Evolutionary conservation across 2,888 invertebrate species (phyloP), one percentile per base, ranked within the genome.

Genomic region (Podabrus alpinus): DNA sequence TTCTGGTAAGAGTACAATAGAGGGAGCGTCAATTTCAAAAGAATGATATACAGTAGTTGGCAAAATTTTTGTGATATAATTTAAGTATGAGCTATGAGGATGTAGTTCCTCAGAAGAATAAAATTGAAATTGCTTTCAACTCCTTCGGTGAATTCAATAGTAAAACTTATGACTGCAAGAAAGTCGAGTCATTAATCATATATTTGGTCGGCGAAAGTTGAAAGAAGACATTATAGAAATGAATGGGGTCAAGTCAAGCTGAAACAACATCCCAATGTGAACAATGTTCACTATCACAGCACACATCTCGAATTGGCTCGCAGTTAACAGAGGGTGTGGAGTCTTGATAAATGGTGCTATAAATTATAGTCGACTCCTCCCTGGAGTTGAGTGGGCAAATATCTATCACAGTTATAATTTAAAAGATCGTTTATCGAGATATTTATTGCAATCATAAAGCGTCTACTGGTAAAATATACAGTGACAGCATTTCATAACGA

Each of bases 221-320:
- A 87, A 87, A 87, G 87, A 87, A 87, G 87, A 87, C 86, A 86
- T 87, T 86, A 87, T 84, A 83, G 84, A 84, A 87, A 87, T 85
- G 85, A 87, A 87, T 87, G 87, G 86, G 87, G 87, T 84, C 86
- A 86, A 86, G 85, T 86, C 86, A 84, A 85, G 86, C 86, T 84
- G 86, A 86, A 87, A 87, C 86, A 87, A 86, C 86, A 86, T 85
- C 75, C 72, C 71, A 69, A 78, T 73, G 73, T 76, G 74, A 77
- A 75, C 76, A 78, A 69, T 75, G 77, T 77, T 75, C 77, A 77
- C 83, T 86, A 86, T 86, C 86, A 84, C 84, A 84, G 88, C 89
- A 89, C 88, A 89, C 89, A 89, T 90, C 89, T 89, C 87, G 88
- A 89, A 89, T 89, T 88, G 89, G 89, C 88, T 88, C 87, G 87